phyloP scores from a whole-genome alignment of 2,797 vertebrate genomes.

The Molossus alvarezi region DNA sequence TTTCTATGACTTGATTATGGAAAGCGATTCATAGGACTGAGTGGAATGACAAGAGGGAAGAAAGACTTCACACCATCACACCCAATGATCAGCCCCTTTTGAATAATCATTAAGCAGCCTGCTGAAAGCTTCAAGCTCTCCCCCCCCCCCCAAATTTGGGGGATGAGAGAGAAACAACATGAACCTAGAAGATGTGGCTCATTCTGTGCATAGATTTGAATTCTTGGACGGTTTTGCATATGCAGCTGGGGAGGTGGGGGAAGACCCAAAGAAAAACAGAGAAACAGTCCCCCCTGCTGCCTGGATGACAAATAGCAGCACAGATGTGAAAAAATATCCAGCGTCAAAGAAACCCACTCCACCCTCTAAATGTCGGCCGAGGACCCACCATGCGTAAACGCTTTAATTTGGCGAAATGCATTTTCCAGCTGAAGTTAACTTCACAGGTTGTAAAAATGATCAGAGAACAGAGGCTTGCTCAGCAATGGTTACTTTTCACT shows the following conservation, averaged over 20 bases:
- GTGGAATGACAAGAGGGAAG: conserved; percentile 31
- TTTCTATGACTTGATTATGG: conserved; percentile 67
- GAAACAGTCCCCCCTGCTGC: conserved; percentile 90
- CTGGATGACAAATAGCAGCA: conserved; percentile 50
- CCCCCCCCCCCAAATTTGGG: conserved; percentile 71
- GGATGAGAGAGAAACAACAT: conserved; percentile 68
- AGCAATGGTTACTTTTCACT: background rate
- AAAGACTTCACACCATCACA: conserved; percentile 39
- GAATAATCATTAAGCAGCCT: conserved; percentile 83
- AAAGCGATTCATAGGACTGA: background rate
- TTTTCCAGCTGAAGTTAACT: background rate
- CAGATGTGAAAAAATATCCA: background rate
- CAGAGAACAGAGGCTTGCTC: background rate
- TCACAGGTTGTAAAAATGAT: background rate
- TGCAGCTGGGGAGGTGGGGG: background rate
- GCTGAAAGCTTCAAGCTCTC: conserved; percentile 70
- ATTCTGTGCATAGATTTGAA: conserved; percentile 66
- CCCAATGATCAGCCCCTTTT: conserved; percentile 68
- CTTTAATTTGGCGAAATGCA: background rate
- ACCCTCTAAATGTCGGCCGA: background rate
- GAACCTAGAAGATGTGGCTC: conserved; percentile 56
- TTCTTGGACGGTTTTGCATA: background rate
- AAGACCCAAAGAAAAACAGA: conserved; percentile 68
- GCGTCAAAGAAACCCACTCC: background rate
- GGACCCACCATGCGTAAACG: background rate